These are phyloP conservation scores for Tiphia femorata DNA, from an alignment of 2,888 invertebrate genomes.

Conservation along the genomic window DNA sequence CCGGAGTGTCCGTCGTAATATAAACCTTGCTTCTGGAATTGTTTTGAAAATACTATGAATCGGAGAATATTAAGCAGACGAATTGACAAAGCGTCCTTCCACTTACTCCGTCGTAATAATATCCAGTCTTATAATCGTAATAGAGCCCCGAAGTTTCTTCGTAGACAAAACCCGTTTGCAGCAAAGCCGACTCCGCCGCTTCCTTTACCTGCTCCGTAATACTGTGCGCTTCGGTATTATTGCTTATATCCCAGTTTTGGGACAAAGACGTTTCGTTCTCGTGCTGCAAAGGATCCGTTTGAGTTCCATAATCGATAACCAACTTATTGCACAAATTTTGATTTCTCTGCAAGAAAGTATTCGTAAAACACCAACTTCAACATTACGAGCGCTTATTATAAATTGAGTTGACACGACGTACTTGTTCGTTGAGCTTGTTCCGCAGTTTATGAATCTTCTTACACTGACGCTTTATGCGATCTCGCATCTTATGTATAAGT, in stretches of 20 bases:
- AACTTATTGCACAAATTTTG: slow-evolving; percentile 54
- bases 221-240: slow-evolving; percentile 58
- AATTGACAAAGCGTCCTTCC: slow-evolving; percentile 1
- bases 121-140: slow-evolving; percentile 89
- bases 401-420: no score
- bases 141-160: slow-evolving; percentile 90
- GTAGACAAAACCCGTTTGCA: slow-evolving; percentile 85
- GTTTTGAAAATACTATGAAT: slow-evolving; percentile 36
- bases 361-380: neutral
- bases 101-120: slow-evolving; percentile 90
- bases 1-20: slow-evolving; percentile 91
- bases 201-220: slow-evolving; percentile 83
- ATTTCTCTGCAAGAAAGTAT: slow-evolving; percentile 35
- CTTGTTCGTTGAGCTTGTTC: slow-evolving; percentile 68
- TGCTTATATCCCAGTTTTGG: slow-evolving; percentile 45
- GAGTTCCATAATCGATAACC: slow-evolving; percentile 49
- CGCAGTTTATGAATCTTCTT: slow-evolving; percentile 74
- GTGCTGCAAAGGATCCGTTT: slow-evolving; percentile 45
- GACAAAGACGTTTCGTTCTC: slow-evolving; percentile 39
- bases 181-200: slow-evolving; percentile 79
- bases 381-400: neutral
- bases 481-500: slow-evolving; percentile 73
- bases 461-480: slow-evolving; percentile 73
- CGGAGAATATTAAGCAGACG: slow-evolving; percentile 7
- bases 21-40: slow-evolving; percentile 84